Evolutionary conservation across 2,888 invertebrate species (phyloP).

Genomic region (Megaustenia siamemsis): DNA sequence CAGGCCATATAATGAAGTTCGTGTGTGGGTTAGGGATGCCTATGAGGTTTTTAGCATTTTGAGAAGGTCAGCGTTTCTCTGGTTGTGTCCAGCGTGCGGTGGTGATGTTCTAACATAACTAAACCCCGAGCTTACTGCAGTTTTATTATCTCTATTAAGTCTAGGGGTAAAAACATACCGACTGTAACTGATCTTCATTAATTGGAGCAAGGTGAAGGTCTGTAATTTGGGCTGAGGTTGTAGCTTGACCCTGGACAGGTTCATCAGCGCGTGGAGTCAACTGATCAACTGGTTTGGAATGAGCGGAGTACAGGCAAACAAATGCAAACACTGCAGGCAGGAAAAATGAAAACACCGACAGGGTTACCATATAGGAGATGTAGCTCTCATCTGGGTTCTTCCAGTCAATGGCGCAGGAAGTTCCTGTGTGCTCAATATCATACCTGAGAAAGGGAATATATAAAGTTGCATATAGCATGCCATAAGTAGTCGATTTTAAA

Average conservation of each 20-base stretch:
- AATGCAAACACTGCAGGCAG: constrained; percentile 62
- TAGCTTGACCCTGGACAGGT: not conserved
- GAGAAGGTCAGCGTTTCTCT: no score
- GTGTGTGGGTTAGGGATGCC: no score
- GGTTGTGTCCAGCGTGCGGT: no score
- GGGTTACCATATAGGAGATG: constrained; percentile 65
- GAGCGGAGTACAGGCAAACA: constrained; percentile 47
- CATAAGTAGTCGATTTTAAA: no score
- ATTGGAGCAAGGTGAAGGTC: constrained; percentile 19
- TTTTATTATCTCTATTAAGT: no score
- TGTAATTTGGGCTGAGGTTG: not conserved
- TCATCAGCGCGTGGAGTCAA: not conserved
- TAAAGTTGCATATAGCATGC: no score
- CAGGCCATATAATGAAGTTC: no score
- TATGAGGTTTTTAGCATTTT: no score
- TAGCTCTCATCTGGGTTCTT: constrained; percentile 62
- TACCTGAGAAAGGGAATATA: constrained; percentile 55
- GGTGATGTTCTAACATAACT: no score
- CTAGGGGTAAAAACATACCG: constrained; percentile 52
- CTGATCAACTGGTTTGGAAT: constrained; percentile 1
- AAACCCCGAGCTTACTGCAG: no score
- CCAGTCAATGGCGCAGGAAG: constrained; percentile 66
- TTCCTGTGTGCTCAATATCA: constrained; percentile 66
- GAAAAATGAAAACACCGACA: constrained; percentile 67
- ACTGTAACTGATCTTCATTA: constrained; percentile 53